phyloP scores from a whole-genome alignment of 2,888 invertebrate genomes.

The Phragmatobia fuliginosa region DNA sequence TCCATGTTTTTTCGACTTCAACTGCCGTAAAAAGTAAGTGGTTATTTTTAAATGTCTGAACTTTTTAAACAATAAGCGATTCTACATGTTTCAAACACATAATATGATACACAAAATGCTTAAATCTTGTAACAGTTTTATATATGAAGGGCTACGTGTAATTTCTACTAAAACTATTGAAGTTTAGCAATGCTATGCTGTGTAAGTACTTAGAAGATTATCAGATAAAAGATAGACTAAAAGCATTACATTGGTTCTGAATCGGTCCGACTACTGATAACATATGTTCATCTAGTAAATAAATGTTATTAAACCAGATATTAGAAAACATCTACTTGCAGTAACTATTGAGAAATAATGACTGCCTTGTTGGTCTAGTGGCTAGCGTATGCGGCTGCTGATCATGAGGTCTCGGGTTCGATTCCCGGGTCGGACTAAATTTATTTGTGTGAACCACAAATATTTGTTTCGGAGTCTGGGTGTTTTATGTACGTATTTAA shows the following conservation, averaged over 20 bases:
- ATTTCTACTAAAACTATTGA: neutral
- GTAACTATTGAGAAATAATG: neutral
- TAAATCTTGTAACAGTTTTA: neutral
- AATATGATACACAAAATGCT: neutral
- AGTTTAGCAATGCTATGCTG: neutral
- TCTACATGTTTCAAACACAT: neutral
- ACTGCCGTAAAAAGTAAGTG: neutral
- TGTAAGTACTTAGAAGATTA: neutral
- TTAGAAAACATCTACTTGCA: neutral
- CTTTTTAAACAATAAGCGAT: neutral
- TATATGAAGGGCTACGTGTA: neutral
- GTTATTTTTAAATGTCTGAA: neutral
- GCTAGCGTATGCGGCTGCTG: too few species aligned
- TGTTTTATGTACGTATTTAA: too few species aligned
- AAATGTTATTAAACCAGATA: neutral
- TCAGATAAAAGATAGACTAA: neutral
- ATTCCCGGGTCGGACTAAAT: too few species aligned
- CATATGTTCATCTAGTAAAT: neutral
- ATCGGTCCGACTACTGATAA: neutral
- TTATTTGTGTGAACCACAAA: too few species aligned
- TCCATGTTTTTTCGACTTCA: neutral
- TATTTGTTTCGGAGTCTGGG: too few species aligned
- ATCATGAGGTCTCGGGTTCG: too few species aligned
- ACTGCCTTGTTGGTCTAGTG: too few species aligned
- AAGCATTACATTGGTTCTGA: neutral